These are phyloP conservation scores for Phoxinus dragarum DNA, from an alignment of 2,797 vertebrate species.

Conservation along the genomic window DNA sequence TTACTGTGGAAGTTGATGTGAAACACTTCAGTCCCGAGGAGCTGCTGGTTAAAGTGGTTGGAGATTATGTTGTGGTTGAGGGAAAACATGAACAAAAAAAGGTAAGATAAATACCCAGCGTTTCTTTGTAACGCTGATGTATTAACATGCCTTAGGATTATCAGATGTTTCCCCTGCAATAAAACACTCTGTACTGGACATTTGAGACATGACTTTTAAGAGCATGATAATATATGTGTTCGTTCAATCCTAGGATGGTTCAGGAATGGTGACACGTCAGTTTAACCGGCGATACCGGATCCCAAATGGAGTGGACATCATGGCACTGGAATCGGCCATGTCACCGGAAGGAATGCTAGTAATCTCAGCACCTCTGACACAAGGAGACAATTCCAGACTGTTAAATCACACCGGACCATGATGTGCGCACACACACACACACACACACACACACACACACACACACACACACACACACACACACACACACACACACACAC, in stretches of 20 bases:
- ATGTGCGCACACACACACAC: neutral
- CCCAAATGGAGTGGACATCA: slow-evolving; percentile 77
- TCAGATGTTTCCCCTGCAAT: slow-evolving; percentile 1
- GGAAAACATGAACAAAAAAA: slow-evolving; percentile 81
- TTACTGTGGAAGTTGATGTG: slow-evolving; percentile 79
- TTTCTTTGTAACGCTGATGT: neutral
- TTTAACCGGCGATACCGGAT: slow-evolving; percentile 81
- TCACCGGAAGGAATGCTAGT: slow-evolving; percentile 80
- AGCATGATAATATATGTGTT: neutral
- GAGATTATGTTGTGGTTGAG: slow-evolving; percentile 82
- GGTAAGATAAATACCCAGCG: slow-evolving; percentile 66
- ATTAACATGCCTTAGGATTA: slow-evolving; percentile 1
- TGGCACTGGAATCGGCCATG: slow-evolving; percentile 78
- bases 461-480: neutral
- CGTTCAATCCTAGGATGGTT: slow-evolving; percentile 64
- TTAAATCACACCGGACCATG: slow-evolving; percentile 52
- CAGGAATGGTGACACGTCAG: slow-evolving; percentile 77
- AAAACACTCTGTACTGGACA: slow-evolving; percentile 16
- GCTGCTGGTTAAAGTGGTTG: slow-evolving; percentile 78
- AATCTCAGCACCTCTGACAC: slow-evolving; percentile 78
- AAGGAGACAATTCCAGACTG: slow-evolving; percentile 58
- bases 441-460: too few species aligned
- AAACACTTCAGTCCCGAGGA: slow-evolving; percentile 80
- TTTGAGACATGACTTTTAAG: neutral
- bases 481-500: neutral